Base-by-base conservation (phyloP, 2,797 vertebrate genomes). In the Apogon talboti region DNA sequence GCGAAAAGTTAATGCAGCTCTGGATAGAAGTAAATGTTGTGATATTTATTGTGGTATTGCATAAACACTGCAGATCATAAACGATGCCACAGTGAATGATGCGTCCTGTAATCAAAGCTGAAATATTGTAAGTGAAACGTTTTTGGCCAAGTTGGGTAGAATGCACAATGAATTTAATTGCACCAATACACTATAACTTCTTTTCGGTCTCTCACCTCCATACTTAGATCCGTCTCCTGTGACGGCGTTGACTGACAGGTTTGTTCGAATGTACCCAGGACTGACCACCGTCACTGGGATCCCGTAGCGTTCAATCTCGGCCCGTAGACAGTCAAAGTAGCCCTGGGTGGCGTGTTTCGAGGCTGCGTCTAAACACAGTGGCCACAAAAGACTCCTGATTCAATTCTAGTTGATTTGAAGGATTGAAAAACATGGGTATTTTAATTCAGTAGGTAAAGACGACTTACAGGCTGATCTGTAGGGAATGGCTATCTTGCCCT, bases 301-400 rank as follows among this genome's bases (percentile, higher is more conserved):
- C 35, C 91, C 85, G 0, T 93, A 87, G 69, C 88, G 84, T 33
- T 95, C 91, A 0, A 98, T 82, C 87, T 99, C 98, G 0, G 98
- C 97, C 21, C 98, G 91, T 7, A 99, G 88, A 16, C 97, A 98
- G 87, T 99, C 98, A 14, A 96, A 99, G 89, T 96, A 99, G 2
- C 97, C 97, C 90, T 99, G 98, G 14, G 93, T 96, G 10, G 98
- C 98, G 0, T 99, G 98, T 66, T 99, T 99, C 2, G 98, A 99
- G 15, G 96, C 97, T 2, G 97, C 93, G 13, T 99, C 97, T 99
- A 87, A 40, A 1, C 61, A 71, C n/a, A 57, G 19, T 13, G 7
- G 12, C 40, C 11, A 66, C 54, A 70, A 0, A 48, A 35, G 19
- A 57, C 12, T 38, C 8, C 30, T 37, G 41, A 28, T 53, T 72